Percentiles rank a stretch among this genome's conserved stretches.
Evolutionary conservation across 2,797 vertebrate species (phyloP).

Genomic region (Gymnothorax javanicus): DNA sequence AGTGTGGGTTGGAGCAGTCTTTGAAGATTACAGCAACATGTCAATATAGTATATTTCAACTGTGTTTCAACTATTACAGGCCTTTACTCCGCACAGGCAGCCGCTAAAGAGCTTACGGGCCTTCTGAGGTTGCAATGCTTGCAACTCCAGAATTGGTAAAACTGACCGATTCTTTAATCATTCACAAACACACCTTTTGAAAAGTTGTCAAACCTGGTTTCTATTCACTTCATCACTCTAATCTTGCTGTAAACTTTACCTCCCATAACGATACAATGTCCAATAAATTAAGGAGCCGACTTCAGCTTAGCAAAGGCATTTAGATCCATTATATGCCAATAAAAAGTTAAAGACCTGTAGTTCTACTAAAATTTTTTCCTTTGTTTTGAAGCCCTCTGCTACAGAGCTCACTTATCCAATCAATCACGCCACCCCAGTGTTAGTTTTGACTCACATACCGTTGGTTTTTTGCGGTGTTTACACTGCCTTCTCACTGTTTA

Average conservation of each 20-base stretch:
- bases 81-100: not conserved
- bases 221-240: not conserved
- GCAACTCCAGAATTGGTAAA: not conserved
- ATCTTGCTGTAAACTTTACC: not conserved
- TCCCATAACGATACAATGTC: not conserved
- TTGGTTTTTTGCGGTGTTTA: constrained; percentile 71
- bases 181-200: not conserved
- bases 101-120: not conserved
- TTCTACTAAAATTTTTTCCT: not conserved
- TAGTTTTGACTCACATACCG: constrained; percentile 73
- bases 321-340: not conserved
- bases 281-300: not conserved
- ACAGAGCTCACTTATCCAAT: not conserved
- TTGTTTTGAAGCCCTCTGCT: not conserved
- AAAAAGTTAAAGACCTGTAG: constrained; percentile 7
- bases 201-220: not conserved
- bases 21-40: not conserved
- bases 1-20: not conserved
- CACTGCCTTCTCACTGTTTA: constrained; percentile 83
- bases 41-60: not conserved
- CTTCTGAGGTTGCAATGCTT: not conserved
- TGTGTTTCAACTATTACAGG: not conserved
- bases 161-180: not conserved
- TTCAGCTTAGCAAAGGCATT: constrained; percentile 2
- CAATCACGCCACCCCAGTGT: constrained; percentile 23